phyloP scores from a whole-genome alignment of 2,113 vertebrate species.

The Serilophus lunatus region DNA sequence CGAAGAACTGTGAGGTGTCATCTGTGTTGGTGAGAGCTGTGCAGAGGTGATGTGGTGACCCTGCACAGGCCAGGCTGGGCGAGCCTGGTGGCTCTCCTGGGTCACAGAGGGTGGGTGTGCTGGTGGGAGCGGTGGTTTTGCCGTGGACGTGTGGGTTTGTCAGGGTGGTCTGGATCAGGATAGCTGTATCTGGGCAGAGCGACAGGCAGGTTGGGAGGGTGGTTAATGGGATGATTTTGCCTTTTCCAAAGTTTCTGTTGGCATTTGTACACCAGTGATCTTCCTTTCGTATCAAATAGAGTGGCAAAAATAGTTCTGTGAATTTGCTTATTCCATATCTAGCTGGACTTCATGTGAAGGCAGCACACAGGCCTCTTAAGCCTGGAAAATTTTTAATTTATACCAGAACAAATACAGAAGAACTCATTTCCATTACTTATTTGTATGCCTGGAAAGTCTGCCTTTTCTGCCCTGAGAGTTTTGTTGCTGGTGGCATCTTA shows the following conservation, averaged over 20 bases:
- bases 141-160: rapidly evolving
- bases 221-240: background rate
- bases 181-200: background rate
- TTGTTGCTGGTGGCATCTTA: background rate
- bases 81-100: rapidly evolving
- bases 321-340: background rate
- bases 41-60: background rate
- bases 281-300: background rate
- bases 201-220: background rate
- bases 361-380: background rate
- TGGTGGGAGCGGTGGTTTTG: background rate
- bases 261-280: background rate
- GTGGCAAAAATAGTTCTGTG: background rate
- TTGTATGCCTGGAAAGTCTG: background rate
- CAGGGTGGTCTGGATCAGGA: background rate
- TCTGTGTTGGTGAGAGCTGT: background rate
- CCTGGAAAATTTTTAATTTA: background rate
- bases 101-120: background rate
- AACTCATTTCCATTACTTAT: background rate
- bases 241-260: background rate
- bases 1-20: background rate
- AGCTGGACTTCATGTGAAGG: background rate
- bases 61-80: background rate
- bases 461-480: background rate
- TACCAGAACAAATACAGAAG: background rate